Base-by-base conservation (phyloP, 2,797 vertebrate species). In the Malacoraja senta region DNA sequence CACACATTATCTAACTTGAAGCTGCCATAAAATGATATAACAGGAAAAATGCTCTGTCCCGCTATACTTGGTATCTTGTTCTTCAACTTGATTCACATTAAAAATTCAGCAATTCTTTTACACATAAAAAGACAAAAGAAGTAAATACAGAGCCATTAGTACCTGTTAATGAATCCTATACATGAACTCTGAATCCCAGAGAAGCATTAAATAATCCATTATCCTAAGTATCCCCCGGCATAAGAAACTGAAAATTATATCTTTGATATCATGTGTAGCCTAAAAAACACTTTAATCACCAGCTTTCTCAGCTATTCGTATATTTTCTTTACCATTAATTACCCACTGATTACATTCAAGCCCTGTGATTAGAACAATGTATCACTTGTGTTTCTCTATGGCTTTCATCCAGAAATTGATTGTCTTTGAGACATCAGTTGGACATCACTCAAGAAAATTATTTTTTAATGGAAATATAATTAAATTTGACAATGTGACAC, bases 321-420 rank as follows among this genome's bases (percentile, higher is more conserved):
- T 97, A 97, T 97, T 97, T 97, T 97, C 96, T 96, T 97, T 96
- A 96, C 97, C 97, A 97, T 97, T 97, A 97, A 96, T 96, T 97
- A 96, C 96, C 96, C 96, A 97, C 96, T 96, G 97, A 96, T 97
- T 96, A 97, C 97, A 96, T 96, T 97, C 96, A 96, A 96, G 95
- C 95, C 96, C 96, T 97, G 96, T 97, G 96, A 96, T 95, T 94
- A 94, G 96, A 97, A 96, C 95, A 95, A 96, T 95, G 94, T 96
- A 95, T 96, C 95, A 96, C 96, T 88, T 96, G 96, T 95, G 95
- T 96, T 96, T 72, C 97, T 96, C 95, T 94, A 94, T 95, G 96
- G 96, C 95, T 96, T 96, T 96, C 96, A 95, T 96, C 96, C 96
- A 96, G 95, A 95, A 96, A 96, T 96, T 96, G 96, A 97, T 97